Evolutionary conservation across 2,797 vertebrate species (phyloP), one percentile per base, ranked within the genome.

Genomic region (Macropodus opercularis): DNA sequence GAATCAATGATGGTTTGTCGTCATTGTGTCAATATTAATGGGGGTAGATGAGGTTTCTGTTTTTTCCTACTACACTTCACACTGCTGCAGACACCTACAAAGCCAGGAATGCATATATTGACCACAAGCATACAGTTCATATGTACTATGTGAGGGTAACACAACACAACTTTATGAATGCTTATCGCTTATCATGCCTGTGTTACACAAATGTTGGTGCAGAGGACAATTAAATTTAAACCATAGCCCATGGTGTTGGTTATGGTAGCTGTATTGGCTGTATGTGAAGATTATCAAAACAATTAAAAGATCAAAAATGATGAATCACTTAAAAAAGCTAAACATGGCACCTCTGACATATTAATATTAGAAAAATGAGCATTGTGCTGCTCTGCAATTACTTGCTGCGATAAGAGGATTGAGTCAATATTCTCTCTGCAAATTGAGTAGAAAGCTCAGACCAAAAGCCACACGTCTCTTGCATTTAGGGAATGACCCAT

Each of bases 401-500:
- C 52, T 49, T 44, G 18, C 24, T 53, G 8, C 13, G 31, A 32
- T 35, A 24, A 38, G 0, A 0, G 21, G 32, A 36, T 13, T 35
- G 8, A 29, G 8, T 68, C 32, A 0, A 71, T 69, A 44, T 63
- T 19, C 54, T 55, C 12, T 61, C 13, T 60, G 29, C 22, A 31
- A 14, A 29, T 58, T 46, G 8, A 50, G 22, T 27, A 36, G 9
- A 68, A 36, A 55, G 29, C 51, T 57, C 40, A 56, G 23, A 48
- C 21, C 17, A 27, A 48, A 42, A 53, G 1, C n/a, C n/a, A n/a
- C n/a, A n/a, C n/a, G n/a, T n/a, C n/a, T n/a, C n/a, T n/a, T n/a
- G n/a, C n/a, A n/a, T n/a, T n/a, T n/a, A n/a, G n/a, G n/a, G n/a
- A n/a, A n/a, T n/a, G n/a, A 17, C 5, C 17, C 23, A 22, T 23